Percentiles rank a stretch among this genome's conserved stretches.
These are phyloP conservation scores for Drosophila repleta DNA, from an alignment of 1,140 invertebrate species.

Conservation along the genomic window DNA sequence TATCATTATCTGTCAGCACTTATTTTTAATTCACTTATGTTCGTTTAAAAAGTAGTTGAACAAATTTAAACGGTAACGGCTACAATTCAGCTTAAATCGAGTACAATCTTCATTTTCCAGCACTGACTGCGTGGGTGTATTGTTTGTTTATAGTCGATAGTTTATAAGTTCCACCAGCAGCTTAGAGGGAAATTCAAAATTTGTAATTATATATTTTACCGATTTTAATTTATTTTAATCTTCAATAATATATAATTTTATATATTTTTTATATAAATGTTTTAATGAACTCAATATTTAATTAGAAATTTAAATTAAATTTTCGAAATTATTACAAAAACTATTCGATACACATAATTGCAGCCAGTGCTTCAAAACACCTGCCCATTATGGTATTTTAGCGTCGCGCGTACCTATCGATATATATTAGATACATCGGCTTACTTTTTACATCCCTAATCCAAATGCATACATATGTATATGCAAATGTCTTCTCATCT, in stretches of 20 bases:
- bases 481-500: slow-evolving; percentile 64
- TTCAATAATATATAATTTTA: too few relatives aligned
- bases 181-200: too few relatives aligned
- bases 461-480: slow-evolving; percentile 47
- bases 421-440: slow-evolving; percentile 29
- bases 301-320: background rate
- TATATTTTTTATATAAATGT: too few relatives aligned
- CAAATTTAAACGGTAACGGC: background rate
- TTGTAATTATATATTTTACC: too few relatives aligned
- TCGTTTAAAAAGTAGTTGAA: background rate
- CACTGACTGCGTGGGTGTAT: background rate
- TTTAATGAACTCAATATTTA: too few relatives aligned
- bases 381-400: background rate
- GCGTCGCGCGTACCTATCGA: slow-evolving; percentile 28
- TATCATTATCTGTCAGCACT: background rate
- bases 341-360: background rate
- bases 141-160: background rate
- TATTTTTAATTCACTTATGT: background rate
- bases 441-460: slow-evolving; percentile 36
- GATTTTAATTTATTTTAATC: too few relatives aligned
- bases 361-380: slow-evolving; percentile 7
- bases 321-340: slow-evolving; percentile 3
- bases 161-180: too few relatives aligned
- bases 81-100: background rate
- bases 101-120: background rate